A percentile compares a stretch with the other conserved stretches of the same genome.
Evolutionary conservation across 2,797 vertebrate species (phyloP).

Genomic region (Sciaenops ocellatus): DNA sequence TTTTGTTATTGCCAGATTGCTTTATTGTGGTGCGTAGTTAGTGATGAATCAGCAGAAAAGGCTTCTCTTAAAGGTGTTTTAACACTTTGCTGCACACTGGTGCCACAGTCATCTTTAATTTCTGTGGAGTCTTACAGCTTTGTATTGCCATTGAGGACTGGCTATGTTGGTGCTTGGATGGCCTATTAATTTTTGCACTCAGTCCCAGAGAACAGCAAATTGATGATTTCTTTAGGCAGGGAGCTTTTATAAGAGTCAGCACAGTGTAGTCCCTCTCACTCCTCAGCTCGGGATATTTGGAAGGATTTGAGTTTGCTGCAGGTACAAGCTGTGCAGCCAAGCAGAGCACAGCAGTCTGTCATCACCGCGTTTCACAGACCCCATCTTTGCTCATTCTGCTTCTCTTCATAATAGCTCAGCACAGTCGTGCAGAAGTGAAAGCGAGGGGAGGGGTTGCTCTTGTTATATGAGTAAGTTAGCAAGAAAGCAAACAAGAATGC

Average conservation of each 20-base stretch:
- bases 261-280: conserved; percentile 39
- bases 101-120: conserved; percentile 26
- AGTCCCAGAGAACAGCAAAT: conserved; percentile 37
- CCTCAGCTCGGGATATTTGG: conserved; percentile 61
- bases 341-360: conserved; percentile 75
- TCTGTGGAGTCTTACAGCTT: conserved; percentile 25
- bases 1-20: not conserved
- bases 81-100: conserved; percentile 18
- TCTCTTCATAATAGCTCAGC: conserved; percentile 50
- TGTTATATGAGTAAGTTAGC: conserved; percentile 37
- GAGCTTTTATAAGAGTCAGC: conserved; percentile 66
- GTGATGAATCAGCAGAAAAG: conserved; percentile 47
- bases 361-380: conserved; percentile 52
- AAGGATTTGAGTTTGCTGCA: conserved; percentile 69
- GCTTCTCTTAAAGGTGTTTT: conserved; percentile 26
- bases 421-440: conserved; percentile 52
- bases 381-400: conserved; percentile 62
- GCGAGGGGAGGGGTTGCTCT: conserved; percentile 13
- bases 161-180: conserved; percentile 39
- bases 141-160: conserved; percentile 22
- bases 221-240: conserved; percentile 67
- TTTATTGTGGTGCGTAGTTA: conserved; percentile 17
- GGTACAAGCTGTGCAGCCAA: conserved; percentile 73
- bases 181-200: conserved; percentile 51
- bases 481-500: conserved; percentile 43